Evolutionary conservation across 2,888 invertebrate species (phyloP), one percentile per base, ranked within the genome.

Genomic region (Dorcus parallelipipedus): DNA sequence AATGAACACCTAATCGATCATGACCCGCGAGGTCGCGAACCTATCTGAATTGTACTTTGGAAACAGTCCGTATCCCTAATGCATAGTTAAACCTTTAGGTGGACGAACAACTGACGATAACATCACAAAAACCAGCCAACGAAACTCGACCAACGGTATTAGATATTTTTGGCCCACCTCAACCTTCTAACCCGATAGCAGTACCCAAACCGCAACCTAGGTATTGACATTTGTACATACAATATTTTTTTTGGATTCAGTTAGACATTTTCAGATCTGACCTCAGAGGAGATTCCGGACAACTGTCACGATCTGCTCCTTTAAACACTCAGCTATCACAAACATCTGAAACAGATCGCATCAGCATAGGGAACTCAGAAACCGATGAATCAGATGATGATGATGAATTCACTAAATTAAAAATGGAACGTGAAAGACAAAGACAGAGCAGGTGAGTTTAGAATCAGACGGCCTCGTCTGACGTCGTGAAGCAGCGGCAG

Each of bases 41-140:
- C 26, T 4, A 26, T 33, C 7, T 33, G 7, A 33, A 33, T 1
- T 7, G 26, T 33, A 6, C 6, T 33, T 33, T 33, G 26, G 3
- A 3, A 33, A 33, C 6, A 38, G 9, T 26, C 6, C 9, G 9
- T 3, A 38, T 50, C 33, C 4, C 0, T 50, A 38, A 17, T 10
- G 17, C 3, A 26, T 8, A 23, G 10, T 40, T 10, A 20, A 41
- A 41, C 10, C 49, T 57, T n/a, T 60, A 87, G 77, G 86, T 89
- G 0, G 93, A 93, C 71, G 93, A 93, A 71, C 92, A 93, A 75
- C 82, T 86, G 69, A 93, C 92, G 8, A 87, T 91, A 59, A 90
- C 88, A 4, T 91, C 92, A 47, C 84, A 86, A 69, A 77, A 81
- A 71, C 75, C 84, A 73, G 73, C 77, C 52, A 76, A 84, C 75